Evolutionary conservation across 2,888 invertebrate species (phyloP).

Genomic region (Xestoiulus laeticollis): DNA sequence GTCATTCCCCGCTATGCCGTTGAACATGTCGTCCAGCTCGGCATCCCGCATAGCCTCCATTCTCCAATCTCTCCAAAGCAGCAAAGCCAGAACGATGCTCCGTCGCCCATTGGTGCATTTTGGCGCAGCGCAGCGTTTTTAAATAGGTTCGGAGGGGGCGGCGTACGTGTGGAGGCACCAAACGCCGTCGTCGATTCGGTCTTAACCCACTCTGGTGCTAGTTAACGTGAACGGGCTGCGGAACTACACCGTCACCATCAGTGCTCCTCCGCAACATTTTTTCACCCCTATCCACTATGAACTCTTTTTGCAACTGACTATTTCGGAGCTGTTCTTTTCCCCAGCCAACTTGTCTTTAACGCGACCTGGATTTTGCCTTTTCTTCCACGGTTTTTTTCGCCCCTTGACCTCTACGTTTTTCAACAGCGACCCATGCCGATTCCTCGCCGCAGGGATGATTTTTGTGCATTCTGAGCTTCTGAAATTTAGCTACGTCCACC

Average conservation of each 20-base stretch:
- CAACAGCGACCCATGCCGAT: not conserved
- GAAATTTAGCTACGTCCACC: not conserved
- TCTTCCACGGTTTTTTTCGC: not conserved
- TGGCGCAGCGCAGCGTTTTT: conserved; percentile 10
- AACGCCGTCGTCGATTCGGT: not conserved
- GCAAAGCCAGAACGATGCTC: not conserved
- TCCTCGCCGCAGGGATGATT: not conserved
- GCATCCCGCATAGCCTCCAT: not conserved
- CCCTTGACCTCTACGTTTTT: not conserved
- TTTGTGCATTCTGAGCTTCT: not conserved
- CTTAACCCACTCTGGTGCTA: conserved; percentile 10
- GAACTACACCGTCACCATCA: no score
- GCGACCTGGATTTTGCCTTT: no score
- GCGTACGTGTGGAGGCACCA: not conserved
- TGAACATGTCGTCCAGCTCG: no score
- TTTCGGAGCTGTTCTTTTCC: no score
- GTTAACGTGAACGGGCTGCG: not conserved
- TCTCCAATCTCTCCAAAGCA: not conserved
- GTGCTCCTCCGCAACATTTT: no score
- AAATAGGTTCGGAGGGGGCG: conserved; percentile 8
- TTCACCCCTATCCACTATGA: no score
- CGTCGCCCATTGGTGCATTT: not conserved
- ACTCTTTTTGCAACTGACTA: no score
- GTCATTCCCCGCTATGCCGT: not conserved
- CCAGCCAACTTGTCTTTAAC: no score